Conservation (phyloP, 2,113 vertebrate genomes). For the Rhynchopsitta pachyrhyncha region DNA sequence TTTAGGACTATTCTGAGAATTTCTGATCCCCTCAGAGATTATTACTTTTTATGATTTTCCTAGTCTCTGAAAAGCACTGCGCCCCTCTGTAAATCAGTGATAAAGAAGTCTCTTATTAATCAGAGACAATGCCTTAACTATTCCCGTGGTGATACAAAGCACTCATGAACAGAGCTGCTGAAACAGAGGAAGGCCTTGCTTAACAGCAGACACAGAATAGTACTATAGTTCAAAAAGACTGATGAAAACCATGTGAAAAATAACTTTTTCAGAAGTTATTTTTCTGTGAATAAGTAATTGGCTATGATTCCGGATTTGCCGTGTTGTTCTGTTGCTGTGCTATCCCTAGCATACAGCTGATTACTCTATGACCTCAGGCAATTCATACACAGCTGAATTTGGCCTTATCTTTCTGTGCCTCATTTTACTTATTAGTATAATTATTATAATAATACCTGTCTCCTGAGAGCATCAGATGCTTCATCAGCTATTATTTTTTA, state of each 20-base stretch:
- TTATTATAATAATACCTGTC: constrained; percentile 30
- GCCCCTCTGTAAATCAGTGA: background rate
- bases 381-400: background rate
- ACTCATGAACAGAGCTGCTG: background rate
- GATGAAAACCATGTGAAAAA: background rate
- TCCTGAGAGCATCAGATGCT: background rate
- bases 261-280: background rate
- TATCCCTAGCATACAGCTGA: background rate
- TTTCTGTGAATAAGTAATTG: background rate
- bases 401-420: background rate
- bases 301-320: background rate
- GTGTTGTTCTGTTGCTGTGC: background rate
- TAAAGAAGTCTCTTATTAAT: constrained; percentile 17
- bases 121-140: background rate
- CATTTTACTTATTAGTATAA: constrained; percentile 41
- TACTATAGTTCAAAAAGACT: background rate
- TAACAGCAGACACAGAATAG: background rate
- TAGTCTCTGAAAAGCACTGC: background rate
- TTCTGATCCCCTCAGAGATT: constrained; percentile 13
- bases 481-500: constrained; percentile 2
- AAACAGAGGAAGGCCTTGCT: background rate
- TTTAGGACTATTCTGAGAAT: constrained; percentile 14
- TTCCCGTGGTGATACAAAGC: background rate
- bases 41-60: constrained; percentile 1
- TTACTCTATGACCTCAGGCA: constrained; percentile 26